A percentile compares a stretch with the other conserved stretches of the same genome.
These are phyloP conservation scores for Petromus typicus DNA, from an alignment of 2,113 vertebrate species.

Conservation along the genomic window DNA sequence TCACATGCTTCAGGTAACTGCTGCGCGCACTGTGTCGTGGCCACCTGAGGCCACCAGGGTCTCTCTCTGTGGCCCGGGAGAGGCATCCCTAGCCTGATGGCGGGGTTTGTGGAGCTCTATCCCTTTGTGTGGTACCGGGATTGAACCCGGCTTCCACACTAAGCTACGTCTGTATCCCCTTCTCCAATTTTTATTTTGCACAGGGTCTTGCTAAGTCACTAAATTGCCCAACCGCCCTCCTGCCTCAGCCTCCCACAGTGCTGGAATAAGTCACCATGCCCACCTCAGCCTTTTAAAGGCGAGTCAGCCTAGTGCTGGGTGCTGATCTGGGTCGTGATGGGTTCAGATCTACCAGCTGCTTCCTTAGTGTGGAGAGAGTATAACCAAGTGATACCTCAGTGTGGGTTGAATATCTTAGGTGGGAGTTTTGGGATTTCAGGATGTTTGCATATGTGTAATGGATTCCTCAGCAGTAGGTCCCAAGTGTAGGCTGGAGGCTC, in stretches of 20 bases:
- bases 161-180: not conserved
- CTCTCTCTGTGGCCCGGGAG: not conserved
- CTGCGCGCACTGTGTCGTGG: fast-evolving
- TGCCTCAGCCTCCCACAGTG: not conserved
- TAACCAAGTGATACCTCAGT: not conserved
- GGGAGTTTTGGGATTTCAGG: not conserved
- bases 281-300: not conserved
- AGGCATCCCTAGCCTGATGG: no score
- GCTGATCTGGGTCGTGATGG: not conserved
- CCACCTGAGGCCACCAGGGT: fast-evolving
- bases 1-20: constrained; percentile 95
- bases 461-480: not conserved
- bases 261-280: not conserved
- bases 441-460: not conserved
- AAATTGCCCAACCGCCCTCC: not conserved
- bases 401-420: not conserved
- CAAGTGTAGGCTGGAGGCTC: not conserved
- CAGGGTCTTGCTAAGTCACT: not conserved
- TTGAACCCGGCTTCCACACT: not conserved
- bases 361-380: not conserved
- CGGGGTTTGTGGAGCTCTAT: not conserved
- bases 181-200: not conserved
- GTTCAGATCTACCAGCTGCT: no score
- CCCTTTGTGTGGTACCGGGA: not conserved
- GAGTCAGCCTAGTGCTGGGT: not conserved